Evolutionary conservation across 1,140 invertebrate species (phyloP).

Genomic region (Onthophagus taurus): DNA sequence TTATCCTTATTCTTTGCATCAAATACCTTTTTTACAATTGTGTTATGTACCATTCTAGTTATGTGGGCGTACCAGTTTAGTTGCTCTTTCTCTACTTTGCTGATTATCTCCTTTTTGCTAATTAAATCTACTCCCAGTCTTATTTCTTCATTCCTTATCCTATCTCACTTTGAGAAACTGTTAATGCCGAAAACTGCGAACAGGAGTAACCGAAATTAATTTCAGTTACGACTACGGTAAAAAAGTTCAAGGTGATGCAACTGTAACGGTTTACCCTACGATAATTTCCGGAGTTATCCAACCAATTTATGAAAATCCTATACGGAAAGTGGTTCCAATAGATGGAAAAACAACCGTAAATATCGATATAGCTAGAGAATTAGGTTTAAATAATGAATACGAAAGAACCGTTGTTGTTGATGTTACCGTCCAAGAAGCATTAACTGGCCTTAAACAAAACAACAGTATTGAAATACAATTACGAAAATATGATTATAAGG

Average conservation of each 20-base stretch:
- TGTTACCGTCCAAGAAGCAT: slow-evolving; percentile 68
- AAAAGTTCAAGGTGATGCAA: slow-evolving; percentile 70
- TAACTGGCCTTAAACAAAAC: slow-evolving; percentile 75
- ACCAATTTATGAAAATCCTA: slow-evolving; percentile 55
- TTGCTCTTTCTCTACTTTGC: background rate
- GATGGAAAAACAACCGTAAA: slow-evolving; percentile 66
- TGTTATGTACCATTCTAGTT: background rate
- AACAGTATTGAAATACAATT: slow-evolving; percentile 60
- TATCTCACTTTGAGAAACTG: no score
- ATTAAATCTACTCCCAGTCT: no score
- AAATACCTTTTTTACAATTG: no score
- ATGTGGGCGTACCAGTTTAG: no score
- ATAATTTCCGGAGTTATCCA: slow-evolving; percentile 69
- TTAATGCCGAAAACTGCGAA: no score
- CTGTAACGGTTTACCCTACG: slow-evolving; percentile 63
- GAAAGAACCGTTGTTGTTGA: slow-evolving; percentile 66
- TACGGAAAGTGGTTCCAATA: slow-evolving; percentile 70
- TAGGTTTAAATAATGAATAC: slow-evolving; percentile 62
- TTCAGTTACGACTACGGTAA: slow-evolving; percentile 68
- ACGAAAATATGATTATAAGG: slow-evolving; percentile 70
- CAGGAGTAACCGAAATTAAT: no score
- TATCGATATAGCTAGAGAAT: slow-evolving; percentile 63
- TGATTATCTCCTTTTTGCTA: background rate
- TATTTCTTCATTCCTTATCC: no score
- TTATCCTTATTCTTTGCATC: no score